Evolutionary conservation across 2,888 invertebrate genomes (phyloP), one percentile per base, ranked within the genome.

Genomic region (Aspidiotus destructor): DNA sequence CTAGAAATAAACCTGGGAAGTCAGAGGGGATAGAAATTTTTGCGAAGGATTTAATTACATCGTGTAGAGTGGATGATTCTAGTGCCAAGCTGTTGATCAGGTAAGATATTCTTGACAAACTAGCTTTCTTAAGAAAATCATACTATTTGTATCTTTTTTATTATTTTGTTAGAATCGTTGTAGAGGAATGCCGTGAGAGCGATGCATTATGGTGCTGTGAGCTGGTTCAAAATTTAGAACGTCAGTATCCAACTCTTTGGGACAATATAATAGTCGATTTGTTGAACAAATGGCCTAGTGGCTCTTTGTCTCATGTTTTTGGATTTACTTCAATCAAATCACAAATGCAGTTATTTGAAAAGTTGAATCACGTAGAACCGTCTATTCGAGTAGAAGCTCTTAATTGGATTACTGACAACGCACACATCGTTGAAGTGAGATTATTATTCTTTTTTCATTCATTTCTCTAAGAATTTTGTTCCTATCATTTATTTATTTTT

Each of bases 291-390:
- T n/a, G 40, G 8, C 44, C 57, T 0, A 41, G 42, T 8, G 62
- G 62, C 11, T 69, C 69, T 42, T 40, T 69, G 3, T 62, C 55
- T 28, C 62, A 10, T 48, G 41, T 65, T 15, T 54, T 70, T 8
- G 70, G 70, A n/a, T 41, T 70, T 17, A 65, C 70, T 40, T 70
- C 70, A 7, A 54, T 60, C 16, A 55, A 52, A 10, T 60, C 70
- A 7, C 61, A 70, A 28, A 15, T 65, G 2, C 53, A 70, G 40
- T 44, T 60, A 17, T 70, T 70, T 11, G 60, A 65, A 65, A 85
- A 85, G 73, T 77, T 92, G 0, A 87, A 89, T 73, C 89, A 92
- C 76, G 79, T 84, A 0, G 85, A 84, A 73, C 77, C 85, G 0
- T 78, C 82, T 60, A 80, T 88, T 65, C 82, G 93, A 72, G 78